A percentile compares a stretch with the other conserved stretches of the same genome.
Conservation (phyloP, 2,888 invertebrate genomes). For the Cryptops parisi region DNA sequence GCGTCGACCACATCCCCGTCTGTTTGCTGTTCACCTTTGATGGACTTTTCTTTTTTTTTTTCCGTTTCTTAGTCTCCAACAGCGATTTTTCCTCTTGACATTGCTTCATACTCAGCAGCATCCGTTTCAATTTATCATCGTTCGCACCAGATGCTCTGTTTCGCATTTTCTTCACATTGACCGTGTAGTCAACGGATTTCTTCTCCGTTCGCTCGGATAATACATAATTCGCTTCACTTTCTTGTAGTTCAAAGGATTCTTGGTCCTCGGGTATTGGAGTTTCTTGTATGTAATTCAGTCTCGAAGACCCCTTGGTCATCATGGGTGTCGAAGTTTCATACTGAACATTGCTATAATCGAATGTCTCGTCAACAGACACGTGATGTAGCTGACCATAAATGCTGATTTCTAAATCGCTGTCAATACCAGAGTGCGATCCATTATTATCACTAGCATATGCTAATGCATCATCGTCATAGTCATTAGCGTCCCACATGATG, state of each 20-base stretch:
- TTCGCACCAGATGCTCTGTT: no score
- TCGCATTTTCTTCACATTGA: neutral
- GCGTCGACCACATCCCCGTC: no score
- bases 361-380: neutral
- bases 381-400: neutral
- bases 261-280: neutral
- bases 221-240: neutral
- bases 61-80: neutral
- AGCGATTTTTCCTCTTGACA: neutral
- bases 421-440: constrained; percentile 75
- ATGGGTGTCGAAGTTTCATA: neutral
- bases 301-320: neutral
- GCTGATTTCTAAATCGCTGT: neutral
- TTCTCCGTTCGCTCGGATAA: neutral
- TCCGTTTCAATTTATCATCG: neutral
- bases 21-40: no score
- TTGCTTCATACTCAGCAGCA: neutral
- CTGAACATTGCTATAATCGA: neutral
- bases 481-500: neutral
- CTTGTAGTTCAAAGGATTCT: neutral
- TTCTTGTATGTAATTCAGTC: no score
- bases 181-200: no score
- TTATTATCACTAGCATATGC: neutral
- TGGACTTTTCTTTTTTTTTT: neutral
- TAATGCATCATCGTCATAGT: neutral